phyloP scores from a whole-genome alignment of 2,113 vertebrate species.

The Stigmatopora nigra region DNA sequence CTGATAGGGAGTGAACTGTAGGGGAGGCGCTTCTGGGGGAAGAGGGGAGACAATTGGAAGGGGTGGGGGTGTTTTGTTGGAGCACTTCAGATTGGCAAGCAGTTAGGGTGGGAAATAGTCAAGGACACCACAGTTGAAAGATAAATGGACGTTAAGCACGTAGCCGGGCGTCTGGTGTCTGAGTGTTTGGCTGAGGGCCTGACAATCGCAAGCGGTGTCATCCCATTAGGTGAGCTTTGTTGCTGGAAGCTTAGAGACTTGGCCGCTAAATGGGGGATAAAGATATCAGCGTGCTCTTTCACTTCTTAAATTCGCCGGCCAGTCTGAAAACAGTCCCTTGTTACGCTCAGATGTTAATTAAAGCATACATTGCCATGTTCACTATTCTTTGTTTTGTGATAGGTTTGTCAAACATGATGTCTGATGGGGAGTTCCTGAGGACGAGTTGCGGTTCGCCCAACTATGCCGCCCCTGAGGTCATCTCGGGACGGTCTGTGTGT shows the following conservation, averaged over 20 bases:
- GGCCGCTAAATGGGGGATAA: conserved; percentile 42
- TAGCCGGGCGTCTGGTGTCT: conserved; percentile 27
- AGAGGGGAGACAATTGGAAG: conserved; percentile 7
- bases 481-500: conserved; percentile 87
- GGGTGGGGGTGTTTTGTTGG: conserved; percentile 47
- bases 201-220: conserved; percentile 34
- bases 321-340: neutral
- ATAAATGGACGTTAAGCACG: conserved; percentile 51
- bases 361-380: neutral
- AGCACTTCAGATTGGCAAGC: conserved; percentile 20
- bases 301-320: neutral
- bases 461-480: conserved; percentile 97
- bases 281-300: conserved; percentile 20
- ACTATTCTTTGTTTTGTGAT: conserved; percentile 27
- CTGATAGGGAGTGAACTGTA: conserved; percentile 47
- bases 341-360: neutral
- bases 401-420: conserved; percentile 99
- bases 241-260: conserved; percentile 34
- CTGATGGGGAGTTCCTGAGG: conserved; percentile 93
- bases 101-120: conserved; percentile 12
- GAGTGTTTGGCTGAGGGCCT: conserved; percentile 21
- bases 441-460: conserved; percentile 98
- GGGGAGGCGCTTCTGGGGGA: conserved; percentile 1
- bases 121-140: conserved; percentile 33
- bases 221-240: conserved; percentile 58